phyloP scores from a whole-genome alignment of 2,888 invertebrate species.

The Electrophaes corylata region DNA sequence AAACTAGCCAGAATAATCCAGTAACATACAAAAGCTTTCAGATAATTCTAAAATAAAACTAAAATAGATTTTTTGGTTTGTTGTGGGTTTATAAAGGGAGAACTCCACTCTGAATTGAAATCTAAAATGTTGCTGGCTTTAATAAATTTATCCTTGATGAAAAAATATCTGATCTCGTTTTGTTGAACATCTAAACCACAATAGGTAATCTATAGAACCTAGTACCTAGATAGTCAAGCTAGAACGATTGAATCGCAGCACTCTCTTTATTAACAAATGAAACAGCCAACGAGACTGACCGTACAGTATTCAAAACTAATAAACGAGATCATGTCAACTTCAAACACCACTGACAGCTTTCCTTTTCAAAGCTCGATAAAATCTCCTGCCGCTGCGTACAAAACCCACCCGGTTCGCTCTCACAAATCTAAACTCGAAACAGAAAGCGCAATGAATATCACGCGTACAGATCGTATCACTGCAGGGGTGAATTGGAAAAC shows the following conservation, averaged over 20 bases:
- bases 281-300: slow-evolving; percentile 10
- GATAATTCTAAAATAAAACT: not conserved
- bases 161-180: no score
- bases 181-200: no score
- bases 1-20: not conserved
- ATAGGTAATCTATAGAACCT: not conserved
- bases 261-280: slow-evolving; percentile 1
- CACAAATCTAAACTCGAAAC: not conserved
- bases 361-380: slow-evolving; percentile 7
- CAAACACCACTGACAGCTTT: slow-evolving; percentile 26
- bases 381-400: slow-evolving; percentile 7
- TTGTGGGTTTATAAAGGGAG: not conserved
- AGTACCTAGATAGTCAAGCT: not conserved
- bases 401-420: not conserved
- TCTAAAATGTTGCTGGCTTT: not conserved
- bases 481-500: not conserved
- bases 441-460: slow-evolving; percentile 6
- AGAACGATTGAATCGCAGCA: not conserved
- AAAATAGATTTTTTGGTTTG: not conserved
- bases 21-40: not conserved
- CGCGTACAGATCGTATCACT: not conserved
- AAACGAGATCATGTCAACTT: slow-evolving; percentile 31
- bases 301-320: slow-evolving; percentile 29
- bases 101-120: not conserved
- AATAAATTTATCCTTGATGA: not conserved